These are phyloP conservation scores for Rhabditoides inermis DNA, from an alignment of 2,888 invertebrate species.

Conservation along the genomic window DNA sequence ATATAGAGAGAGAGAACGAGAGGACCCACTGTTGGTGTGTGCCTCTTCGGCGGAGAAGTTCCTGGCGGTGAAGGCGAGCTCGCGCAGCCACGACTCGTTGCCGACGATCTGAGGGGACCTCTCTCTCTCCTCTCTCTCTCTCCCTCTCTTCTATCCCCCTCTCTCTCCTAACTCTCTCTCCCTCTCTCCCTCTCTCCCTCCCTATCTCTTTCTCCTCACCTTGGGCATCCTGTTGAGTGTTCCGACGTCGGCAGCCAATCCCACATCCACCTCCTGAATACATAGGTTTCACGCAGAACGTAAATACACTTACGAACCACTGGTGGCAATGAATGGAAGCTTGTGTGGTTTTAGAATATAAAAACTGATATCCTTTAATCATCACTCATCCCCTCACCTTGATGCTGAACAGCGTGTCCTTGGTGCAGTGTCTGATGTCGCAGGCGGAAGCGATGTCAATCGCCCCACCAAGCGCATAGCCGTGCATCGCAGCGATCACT, in stretches of 20 bases:
- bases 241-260: conserved; percentile 91
- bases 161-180: not conserved
- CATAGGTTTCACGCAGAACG: no score
- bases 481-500: conserved; percentile 77
- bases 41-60: conserved; percentile 64
- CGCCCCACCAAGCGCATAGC: conserved; percentile 81
- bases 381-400: no score
- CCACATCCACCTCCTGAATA: conserved; percentile 64
- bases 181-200: conserved; percentile 16
- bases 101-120: conserved; percentile 62
- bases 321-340: no score
- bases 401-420: conserved; percentile 82
- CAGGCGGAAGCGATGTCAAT: conserved; percentile 78
- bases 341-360: no score
- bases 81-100: conserved; percentile 76
- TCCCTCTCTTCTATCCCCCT: not conserved
- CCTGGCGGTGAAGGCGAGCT: conserved; percentile 77
- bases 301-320: no score
- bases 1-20: not conserved
- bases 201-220: conserved; percentile 36
- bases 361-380: no score
- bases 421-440: conserved; percentile 81
- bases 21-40: conserved; percentile 11
- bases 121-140: not conserved
- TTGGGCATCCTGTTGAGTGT: conserved; percentile 84